These are phyloP conservation scores for Drosophila mimetica DNA, from an alignment of 2,888 invertebrate species.

Conservation along the genomic window DNA sequence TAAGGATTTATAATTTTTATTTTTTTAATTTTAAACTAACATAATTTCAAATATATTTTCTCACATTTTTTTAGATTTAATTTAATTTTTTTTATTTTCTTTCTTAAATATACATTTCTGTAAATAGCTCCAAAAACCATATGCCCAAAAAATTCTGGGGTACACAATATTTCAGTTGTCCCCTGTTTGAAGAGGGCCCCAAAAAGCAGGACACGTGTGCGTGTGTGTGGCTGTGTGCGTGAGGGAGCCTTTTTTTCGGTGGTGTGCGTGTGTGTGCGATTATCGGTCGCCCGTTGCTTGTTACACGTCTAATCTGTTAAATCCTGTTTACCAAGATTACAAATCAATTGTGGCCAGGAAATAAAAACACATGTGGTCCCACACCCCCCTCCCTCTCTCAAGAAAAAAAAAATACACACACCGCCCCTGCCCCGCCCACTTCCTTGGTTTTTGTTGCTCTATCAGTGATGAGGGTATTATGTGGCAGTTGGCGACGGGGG, in stretches of 20 bases:
- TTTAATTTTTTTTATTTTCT: no score
- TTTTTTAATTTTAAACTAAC: no score
- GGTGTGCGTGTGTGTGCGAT: conserved; percentile 55
- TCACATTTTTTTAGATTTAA: no score
- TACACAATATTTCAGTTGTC: conserved; percentile 13
- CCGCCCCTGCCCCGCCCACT: conserved; percentile 6
- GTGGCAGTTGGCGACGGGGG: conserved; percentile 5
- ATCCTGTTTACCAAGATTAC: conserved; percentile 79
- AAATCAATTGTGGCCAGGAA: conserved; percentile 76
- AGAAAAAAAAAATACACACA: not conserved
- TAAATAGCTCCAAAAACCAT: not conserved
- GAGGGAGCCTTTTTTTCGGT: not conserved
- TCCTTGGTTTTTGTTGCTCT: conserved; percentile 18
- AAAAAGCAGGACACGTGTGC: conserved; percentile 58
- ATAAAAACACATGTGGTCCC: conserved; percentile 64
- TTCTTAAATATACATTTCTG: no score
- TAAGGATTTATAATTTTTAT: no score
- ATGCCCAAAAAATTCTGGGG: not conserved
- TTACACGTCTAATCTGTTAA: conserved; percentile 80
- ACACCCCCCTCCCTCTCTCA: not conserved
- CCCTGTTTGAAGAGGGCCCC: conserved; percentile 58
- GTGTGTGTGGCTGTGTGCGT: conserved; percentile 20
- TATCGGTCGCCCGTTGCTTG: conserved; percentile 68
- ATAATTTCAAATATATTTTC: no score
- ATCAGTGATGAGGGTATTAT: conserved; percentile 35